Conservation (phyloP, 2,797 vertebrate genomes). For the Trachurus trachurus region DNA sequence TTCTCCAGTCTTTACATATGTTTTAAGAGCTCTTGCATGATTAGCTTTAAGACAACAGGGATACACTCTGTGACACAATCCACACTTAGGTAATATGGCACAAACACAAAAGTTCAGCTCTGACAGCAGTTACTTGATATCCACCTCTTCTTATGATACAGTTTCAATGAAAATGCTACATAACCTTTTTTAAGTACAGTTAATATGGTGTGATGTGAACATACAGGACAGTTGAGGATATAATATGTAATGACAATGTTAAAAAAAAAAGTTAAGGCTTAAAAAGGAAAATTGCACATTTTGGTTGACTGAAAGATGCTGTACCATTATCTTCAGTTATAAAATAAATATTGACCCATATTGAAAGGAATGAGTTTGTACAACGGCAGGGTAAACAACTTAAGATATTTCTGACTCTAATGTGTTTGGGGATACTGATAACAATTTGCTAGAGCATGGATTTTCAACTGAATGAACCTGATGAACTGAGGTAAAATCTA, state of each 20-base stretch:
- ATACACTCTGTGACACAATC: constrained; percentile 7
- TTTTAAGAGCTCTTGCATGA: constrained; percentile 9
- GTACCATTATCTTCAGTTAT: constrained; percentile 10
- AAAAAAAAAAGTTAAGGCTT: constrained; percentile 14
- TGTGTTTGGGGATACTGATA: constrained; percentile 1
- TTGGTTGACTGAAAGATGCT: constrained; percentile 34
- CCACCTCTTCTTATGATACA: constrained; percentile 10
- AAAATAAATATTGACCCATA: constrained; percentile 41
- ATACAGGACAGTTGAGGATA: constrained; percentile 8
- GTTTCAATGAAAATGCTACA: constrained; percentile 20
- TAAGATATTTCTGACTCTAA: not conserved
- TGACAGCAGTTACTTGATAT: constrained; percentile 9
- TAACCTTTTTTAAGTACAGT: constrained; percentile 33
- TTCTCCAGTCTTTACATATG: constrained; percentile 12
- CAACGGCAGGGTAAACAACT: not conserved
- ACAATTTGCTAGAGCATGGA: not conserved
- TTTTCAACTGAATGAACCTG: not conserved
- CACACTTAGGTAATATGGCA: constrained; percentile 13
- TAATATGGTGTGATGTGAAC: constrained; percentile 38
- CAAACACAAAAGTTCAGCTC: constrained; percentile 8
- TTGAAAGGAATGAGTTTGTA: not conserved
- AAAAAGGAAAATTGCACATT: constrained; percentile 28
- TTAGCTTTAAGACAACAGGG: constrained; percentile 18
- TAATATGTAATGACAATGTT: constrained; percentile 3
- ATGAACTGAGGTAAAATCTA: not conserved